A percentile compares a stretch with the other conserved stretches of the same genome.
phyloP scores from a whole-genome alignment of 2,797 vertebrate genomes.

The Cheirogaleus major region DNA sequence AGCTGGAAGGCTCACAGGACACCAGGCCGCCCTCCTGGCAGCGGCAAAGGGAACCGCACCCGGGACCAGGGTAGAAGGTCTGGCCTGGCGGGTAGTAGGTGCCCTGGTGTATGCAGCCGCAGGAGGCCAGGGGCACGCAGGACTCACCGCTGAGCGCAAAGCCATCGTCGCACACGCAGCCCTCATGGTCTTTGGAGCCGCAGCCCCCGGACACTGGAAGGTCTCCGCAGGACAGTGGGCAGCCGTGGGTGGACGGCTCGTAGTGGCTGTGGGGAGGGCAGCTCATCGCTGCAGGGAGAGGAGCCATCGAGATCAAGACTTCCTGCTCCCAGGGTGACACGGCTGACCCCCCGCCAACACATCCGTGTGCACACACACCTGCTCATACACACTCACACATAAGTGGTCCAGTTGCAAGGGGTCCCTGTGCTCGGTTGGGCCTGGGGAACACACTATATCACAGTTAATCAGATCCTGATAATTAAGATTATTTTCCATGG shows the following conservation, averaged over 20 bases:
- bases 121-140: constrained; percentile 87
- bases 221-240: constrained; percentile 85
- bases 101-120: constrained; percentile 88
- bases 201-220: constrained; percentile 78
- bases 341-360: neutral
- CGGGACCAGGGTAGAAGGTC: constrained; percentile 56
- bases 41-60: constrained; percentile 80
- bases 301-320: neutral
- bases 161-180: constrained; percentile 89
- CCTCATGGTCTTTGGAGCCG: constrained; percentile 80
- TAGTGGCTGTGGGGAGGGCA: constrained; percentile 91
- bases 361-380: neutral
- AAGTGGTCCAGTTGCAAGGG: neutral
- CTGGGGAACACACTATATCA: neutral
- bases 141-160: constrained; percentile 84
- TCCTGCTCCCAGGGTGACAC: accelerated
- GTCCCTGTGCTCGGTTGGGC: neutral
- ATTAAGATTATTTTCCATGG: neutral
- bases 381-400: neutral
- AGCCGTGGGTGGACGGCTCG: constrained; percentile 81
- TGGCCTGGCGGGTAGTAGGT: constrained; percentile 73
- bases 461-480: neutral
- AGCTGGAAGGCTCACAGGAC: constrained; percentile 83
- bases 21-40: constrained; percentile 78
- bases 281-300: constrained; percentile 79